Evolutionary conservation across 2,888 invertebrate species (phyloP).

Genomic region (Harpagoxenus sublaevis): DNA sequence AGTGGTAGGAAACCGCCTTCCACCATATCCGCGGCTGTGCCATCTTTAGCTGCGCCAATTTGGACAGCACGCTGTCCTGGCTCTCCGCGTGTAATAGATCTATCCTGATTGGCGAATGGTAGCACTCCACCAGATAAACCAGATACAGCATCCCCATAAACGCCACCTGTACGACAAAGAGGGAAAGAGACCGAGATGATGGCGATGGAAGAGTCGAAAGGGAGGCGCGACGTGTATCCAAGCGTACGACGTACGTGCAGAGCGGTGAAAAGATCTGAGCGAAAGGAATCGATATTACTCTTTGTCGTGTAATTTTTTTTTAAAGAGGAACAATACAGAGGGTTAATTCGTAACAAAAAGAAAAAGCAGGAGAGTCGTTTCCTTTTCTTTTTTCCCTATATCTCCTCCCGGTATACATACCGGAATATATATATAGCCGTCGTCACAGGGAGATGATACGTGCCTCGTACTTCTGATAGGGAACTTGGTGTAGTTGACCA

Average conservation of each 20-base stretch:
- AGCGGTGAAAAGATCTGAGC: not conserved
- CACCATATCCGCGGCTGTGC: constrained; percentile 94
- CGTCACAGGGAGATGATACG: constrained; percentile 93
- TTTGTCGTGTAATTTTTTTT: constrained; percentile 23
- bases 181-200: constrained; percentile 3
- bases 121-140: constrained; percentile 94
- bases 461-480: constrained; percentile 89
- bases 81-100: constrained; percentile 90
- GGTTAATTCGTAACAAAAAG: not conserved
- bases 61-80: constrained; percentile 89
- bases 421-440: constrained; percentile 94
- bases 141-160: constrained; percentile 93
- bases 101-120: constrained; percentile 92
- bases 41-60: constrained; percentile 89
- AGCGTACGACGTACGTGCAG: constrained; percentile 6
- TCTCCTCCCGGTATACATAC: constrained; percentile 78
- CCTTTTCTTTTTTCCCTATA: not conserved
- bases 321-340: not conserved
- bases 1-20: constrained; percentile 95
- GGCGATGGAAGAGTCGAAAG: not conserved
- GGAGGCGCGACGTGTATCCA: constrained; percentile 3
- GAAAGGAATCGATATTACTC: constrained; percentile 25
- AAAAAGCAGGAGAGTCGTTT: not conserved
- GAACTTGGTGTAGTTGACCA: constrained; percentile 89
- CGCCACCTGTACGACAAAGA: constrained; percentile 87